A percentile compares a stretch with the other conserved stretches of the same genome.
Conservation (phyloP, 2,113 vertebrate genomes). For the Myrmophylax atrothorax region DNA sequence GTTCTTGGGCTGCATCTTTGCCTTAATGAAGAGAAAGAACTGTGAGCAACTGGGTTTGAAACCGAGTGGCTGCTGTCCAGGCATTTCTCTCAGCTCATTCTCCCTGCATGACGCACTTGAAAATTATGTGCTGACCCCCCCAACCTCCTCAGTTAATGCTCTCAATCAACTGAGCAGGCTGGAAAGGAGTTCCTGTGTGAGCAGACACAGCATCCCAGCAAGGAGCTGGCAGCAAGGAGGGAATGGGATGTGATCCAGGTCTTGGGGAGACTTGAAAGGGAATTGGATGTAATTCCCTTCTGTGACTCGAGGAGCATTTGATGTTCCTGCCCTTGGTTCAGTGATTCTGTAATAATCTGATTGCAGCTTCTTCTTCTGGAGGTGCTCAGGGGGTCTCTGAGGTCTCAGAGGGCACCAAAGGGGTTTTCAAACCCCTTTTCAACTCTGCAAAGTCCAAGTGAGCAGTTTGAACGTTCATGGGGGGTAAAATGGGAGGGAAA, state of each 20-base stretch:
- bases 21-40: background rate
- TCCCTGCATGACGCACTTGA: background rate
- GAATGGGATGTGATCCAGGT: background rate
- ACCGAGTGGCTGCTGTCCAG: background rate
- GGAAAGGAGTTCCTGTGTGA: background rate
- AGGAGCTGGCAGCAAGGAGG: background rate
- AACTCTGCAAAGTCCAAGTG: no score
- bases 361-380: background rate
- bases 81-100: background rate
- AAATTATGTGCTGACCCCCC: background rate
- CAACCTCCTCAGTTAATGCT: background rate
- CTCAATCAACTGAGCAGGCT: background rate
- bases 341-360: background rate
- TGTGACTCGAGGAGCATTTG: background rate
- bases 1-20: background rate
- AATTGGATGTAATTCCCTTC: background rate
- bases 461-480: accelerated
- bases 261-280: background rate
- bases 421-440: background rate
- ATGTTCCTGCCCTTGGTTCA: background rate
- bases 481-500: background rate
- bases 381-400: background rate
- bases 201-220: background rate
- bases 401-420: background rate
- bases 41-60: background rate